Evolutionary conservation across 1,140 invertebrate species (phyloP).

Genomic region (Cotesia glomerata): DNA sequence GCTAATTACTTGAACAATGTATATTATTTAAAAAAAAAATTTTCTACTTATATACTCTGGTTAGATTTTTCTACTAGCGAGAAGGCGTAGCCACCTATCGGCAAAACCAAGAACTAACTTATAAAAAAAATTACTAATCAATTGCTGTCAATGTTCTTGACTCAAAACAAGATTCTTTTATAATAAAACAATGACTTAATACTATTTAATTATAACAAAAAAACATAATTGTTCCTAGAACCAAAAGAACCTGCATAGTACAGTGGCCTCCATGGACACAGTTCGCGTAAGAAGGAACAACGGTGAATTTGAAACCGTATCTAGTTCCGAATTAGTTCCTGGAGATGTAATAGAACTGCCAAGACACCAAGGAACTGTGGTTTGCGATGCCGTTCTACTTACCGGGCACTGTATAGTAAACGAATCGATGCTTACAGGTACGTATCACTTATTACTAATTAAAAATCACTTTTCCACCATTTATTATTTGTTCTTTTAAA

Average conservation of each 20-base stretch:
- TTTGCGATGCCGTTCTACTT: constrained; percentile 89
- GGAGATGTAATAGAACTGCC: constrained; percentile 94
- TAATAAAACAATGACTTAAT: too few relatives aligned
- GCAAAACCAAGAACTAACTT: too few relatives aligned
- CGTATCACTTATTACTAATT: constrained; percentile 12
- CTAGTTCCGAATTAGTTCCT: constrained; percentile 79
- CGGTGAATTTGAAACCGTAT: constrained; percentile 60
- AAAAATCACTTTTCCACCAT: not conserved
- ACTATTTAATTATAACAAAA: not conserved
- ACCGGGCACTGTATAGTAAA: constrained; percentile 91
- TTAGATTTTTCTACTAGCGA: too few relatives aligned
- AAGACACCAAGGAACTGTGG: constrained; percentile 80
- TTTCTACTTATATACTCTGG: too few relatives aligned
- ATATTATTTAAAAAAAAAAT: too few relatives aligned
- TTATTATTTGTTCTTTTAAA: not conserved
- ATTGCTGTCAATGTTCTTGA: too few relatives aligned
- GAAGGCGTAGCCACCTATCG: too few relatives aligned
- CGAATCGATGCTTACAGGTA: constrained; percentile 95
- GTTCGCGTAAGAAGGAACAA: constrained; percentile 65
- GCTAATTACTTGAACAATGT: too few relatives aligned
- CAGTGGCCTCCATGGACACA: constrained; percentile 71
- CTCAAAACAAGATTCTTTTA: too few relatives aligned
- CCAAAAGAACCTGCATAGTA: constrained; percentile 74
- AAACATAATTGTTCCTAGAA: constrained; percentile 64
- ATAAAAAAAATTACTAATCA: too few relatives aligned